Evolutionary conservation across 2,113 vertebrate species (phyloP).

Genomic region (Eudyptes chrysolophus): DNA sequence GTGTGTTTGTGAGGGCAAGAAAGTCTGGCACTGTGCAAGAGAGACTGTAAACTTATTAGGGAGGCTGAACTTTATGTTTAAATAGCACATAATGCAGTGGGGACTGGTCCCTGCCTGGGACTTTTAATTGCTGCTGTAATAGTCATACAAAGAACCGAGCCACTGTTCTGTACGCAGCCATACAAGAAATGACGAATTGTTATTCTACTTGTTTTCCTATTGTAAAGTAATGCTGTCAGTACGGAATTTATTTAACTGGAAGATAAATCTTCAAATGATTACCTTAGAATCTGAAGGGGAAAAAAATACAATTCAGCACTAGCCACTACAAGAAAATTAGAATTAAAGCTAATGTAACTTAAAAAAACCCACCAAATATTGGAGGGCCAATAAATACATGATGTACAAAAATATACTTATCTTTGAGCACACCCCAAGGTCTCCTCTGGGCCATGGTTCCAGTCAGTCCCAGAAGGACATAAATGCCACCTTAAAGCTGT

Average conservation of each 20-base stretch:
- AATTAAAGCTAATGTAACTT: background rate
- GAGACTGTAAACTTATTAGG: conserved; percentile 53
- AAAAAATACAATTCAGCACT: background rate
- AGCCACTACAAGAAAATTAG: background rate
- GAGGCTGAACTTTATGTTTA: conserved; percentile 47
- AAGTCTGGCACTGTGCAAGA: conserved; percentile 27
- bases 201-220: conserved; percentile 37
- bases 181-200: conserved; percentile 49
- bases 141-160: conserved; percentile 42
- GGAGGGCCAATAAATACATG: background rate
- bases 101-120: conserved; percentile 53
- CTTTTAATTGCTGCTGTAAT: conserved; percentile 54
- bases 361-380: background rate
- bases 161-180: conserved; percentile 9
- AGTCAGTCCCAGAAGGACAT: background rate
- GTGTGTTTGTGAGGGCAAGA: conserved; percentile 8
- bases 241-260: conserved; percentile 42
- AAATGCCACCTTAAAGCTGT: background rate
- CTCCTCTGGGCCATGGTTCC: background rate
- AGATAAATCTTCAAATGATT: conserved; percentile 17
- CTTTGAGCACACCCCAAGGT: background rate
- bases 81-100: conserved; percentile 52
- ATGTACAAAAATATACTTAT: background rate
- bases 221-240: conserved; percentile 32
- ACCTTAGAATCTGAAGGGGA: background rate